These are phyloP conservation scores for Drosophila neonasuta DNA, from an alignment of 2,888 invertebrate species.

Conservation along the genomic window DNA sequence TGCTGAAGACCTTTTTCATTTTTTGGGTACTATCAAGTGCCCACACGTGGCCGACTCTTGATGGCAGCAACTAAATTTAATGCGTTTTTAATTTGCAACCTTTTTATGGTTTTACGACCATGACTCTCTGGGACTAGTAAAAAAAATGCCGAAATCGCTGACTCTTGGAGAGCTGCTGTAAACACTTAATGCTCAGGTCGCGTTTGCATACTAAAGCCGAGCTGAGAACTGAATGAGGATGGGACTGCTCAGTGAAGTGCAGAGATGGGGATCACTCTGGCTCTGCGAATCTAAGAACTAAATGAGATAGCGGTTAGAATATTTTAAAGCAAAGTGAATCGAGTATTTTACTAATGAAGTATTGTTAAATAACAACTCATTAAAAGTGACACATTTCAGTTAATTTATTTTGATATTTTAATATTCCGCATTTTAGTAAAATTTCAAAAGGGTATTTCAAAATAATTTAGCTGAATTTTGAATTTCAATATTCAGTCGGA, in stretches of 20 bases:
- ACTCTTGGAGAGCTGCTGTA: slow-evolving; percentile 38
- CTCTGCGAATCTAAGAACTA: not conserved
- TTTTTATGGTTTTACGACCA: slow-evolving; percentile 43
- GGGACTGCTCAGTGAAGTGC: slow-evolving; percentile 24
- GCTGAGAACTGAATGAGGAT: slow-evolving; percentile 3
- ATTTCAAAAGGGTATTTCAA: no score
- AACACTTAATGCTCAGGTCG: slow-evolving; percentile 52
- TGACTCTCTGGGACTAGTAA: slow-evolving; percentile 19
- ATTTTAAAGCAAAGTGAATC: not conserved
- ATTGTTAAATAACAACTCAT: no score
- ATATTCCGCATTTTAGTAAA: no score
- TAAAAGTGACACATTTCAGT: no score
- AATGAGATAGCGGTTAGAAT: not conserved
- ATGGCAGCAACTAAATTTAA: slow-evolving; percentile 53
- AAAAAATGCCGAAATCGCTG: slow-evolving; percentile 49
- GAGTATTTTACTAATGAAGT: not conserved
- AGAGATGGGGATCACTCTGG: slow-evolving; percentile 14
- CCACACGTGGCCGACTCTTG: slow-evolving; percentile 52
- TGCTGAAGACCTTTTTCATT: slow-evolving; percentile 7
- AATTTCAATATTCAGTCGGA: no score
- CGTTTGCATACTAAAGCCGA: slow-evolving; percentile 29
- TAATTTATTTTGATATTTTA: no score
- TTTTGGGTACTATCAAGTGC: slow-evolving; percentile 43
- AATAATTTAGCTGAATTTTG: no score
- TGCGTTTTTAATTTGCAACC: slow-evolving; percentile 66